A percentile compares a stretch with the other conserved stretches of the same genome.
phyloP scores from a whole-genome alignment of 2,113 vertebrate species.

The Chloropsis hardwickii region DNA sequence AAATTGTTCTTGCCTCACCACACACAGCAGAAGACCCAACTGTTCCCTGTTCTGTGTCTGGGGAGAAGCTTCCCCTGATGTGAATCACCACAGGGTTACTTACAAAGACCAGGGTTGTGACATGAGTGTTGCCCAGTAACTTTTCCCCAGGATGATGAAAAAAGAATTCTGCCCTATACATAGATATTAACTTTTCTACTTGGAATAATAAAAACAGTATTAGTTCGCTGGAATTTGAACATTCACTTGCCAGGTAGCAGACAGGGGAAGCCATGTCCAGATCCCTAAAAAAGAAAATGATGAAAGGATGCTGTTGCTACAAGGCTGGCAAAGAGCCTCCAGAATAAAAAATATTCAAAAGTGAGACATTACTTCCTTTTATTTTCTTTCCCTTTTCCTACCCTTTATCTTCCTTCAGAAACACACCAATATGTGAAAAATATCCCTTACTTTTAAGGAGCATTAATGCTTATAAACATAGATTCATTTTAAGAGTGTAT shows the following conservation, averaged over 20 bases:
- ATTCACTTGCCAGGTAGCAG: not conserved
- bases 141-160: not conserved
- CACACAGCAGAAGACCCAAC: fast-evolving
- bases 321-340: not conserved
- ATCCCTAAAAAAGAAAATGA: not conserved
- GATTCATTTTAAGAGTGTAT: not conserved
- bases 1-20: not conserved
- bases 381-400: not conserved
- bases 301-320: not conserved
- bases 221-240: not conserved
- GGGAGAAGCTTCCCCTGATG: not conserved
- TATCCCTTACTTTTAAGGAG: not conserved
- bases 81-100: not conserved
- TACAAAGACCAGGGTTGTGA: not conserved
- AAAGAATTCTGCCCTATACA: not conserved
- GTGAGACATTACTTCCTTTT: not conserved
- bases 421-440: not conserved
- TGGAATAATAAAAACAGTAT: not conserved
- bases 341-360: not conserved
- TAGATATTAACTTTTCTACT: not conserved
- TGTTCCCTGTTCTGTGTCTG: not conserved
- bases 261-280: not conserved
- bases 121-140: not conserved
- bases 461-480: not conserved
- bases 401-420: not conserved